Conservation (phyloP, 37 sponge, comb jelly and placozoan species). For the Lycopodina hypogea region DNA sequence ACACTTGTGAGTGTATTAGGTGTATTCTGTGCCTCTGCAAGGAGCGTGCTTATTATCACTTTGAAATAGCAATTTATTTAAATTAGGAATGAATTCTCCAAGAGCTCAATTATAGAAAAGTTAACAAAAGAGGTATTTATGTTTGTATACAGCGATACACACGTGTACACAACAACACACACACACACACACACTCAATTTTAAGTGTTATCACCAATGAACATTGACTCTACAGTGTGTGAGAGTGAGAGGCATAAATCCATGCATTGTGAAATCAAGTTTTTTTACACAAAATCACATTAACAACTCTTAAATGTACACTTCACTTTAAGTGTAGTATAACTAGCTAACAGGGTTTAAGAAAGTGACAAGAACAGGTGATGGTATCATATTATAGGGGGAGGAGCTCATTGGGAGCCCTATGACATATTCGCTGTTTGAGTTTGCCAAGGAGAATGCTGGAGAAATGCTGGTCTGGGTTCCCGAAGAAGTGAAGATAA, state of each 20-base stretch:
- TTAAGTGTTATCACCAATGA: no score
- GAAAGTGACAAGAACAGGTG: no score
- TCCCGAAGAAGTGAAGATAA: neutral
- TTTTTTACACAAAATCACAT: no score
- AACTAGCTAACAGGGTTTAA: no score
- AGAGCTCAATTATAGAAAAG: constrained; percentile 23
- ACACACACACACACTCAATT: no score
- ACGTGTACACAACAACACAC: no score
- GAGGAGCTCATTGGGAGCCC: constrained; percentile 56
- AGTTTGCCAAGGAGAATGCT: constrained; percentile 70
- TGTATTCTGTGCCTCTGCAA: no score
- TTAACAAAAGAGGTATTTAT: constrained; percentile 29
- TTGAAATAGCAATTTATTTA: neutral
- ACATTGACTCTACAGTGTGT: no score
- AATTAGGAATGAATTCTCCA: constrained; percentile 24
- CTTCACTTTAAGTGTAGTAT: no score
- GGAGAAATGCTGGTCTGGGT: constrained; percentile 54
- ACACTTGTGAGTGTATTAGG: constrained; percentile 60
- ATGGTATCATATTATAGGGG: constrained; percentile 65
- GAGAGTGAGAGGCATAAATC: no score
- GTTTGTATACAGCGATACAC: neutral
- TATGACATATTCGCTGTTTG: constrained; percentile 84
- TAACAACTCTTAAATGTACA: no score
- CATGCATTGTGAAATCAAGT: no score
- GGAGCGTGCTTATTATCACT: neutral